phyloP scores from a whole-genome alignment of 2,888 invertebrate species.

The Tenodera sinensis region DNA sequence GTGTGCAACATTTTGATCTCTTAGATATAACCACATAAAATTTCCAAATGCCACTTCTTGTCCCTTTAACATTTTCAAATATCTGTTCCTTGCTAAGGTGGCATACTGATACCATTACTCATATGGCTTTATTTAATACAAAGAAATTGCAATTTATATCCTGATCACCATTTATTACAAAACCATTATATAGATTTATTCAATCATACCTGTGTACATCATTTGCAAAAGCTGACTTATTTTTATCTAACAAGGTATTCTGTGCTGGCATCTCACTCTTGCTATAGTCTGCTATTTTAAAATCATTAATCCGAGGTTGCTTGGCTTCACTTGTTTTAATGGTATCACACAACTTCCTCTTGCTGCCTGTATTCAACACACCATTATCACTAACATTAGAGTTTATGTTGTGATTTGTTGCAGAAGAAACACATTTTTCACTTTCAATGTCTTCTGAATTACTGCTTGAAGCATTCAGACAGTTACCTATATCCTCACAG shows the following conservation, averaged over 20 bases:
- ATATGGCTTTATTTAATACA: too few species aligned
- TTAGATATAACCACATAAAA: too few species aligned
- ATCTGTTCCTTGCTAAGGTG: too few species aligned
- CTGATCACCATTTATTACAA: too few species aligned
- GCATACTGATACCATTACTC: too few species aligned
- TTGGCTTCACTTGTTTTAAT: neutral
- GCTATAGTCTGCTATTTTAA: neutral
- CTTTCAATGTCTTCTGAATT: neutral
- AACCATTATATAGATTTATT: neutral
- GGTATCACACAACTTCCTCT: neutral
- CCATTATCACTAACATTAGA: neutral
- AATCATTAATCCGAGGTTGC: neutral
- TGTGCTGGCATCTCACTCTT: neutral
- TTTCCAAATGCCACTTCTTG: too few species aligned
- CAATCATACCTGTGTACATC: neutral
- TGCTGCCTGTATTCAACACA: neutral
- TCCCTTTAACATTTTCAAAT: too few species aligned
- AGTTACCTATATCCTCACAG: conserved; percentile 38
- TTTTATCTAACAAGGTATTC: neutral
- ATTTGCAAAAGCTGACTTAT: neutral
- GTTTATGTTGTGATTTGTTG: neutral
- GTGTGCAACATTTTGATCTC: too few species aligned
- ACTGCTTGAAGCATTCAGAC: neutral
- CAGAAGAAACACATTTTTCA: neutral
- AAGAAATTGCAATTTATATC: too few species aligned